A percentile compares a stretch with the other conserved stretches of the same genome.
These are phyloP conservation scores for Sinohyriopsis cumingii DNA, from an alignment of 2,888 invertebrate genomes.

Conservation along the genomic window DNA sequence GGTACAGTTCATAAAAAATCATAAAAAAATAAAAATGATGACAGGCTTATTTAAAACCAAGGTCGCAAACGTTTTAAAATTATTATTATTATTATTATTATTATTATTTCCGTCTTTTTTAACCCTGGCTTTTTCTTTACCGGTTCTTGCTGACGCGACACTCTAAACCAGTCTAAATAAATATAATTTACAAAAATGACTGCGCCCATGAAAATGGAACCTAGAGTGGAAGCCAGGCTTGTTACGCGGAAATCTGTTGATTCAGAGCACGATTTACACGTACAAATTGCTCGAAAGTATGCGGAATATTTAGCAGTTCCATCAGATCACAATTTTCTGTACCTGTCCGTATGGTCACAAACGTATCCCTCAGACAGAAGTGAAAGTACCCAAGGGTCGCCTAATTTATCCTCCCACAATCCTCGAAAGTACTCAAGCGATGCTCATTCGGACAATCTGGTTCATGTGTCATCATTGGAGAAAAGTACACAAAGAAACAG, in stretches of 20 bases:
- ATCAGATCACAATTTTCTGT: conserved; percentile 14
- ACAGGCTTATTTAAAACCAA: too few species aligned
- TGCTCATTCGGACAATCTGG: conserved; percentile 10
- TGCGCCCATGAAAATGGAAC: conserved; percentile 17
- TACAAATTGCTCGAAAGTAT: conserved; percentile 40
- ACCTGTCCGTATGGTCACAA: conserved; percentile 37
- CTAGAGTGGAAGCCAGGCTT: conserved; percentile 34
- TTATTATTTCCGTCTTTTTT: too few species aligned
- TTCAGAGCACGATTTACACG: conserved; percentile 49
- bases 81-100: too few species aligned
- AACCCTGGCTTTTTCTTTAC: too few species aligned
- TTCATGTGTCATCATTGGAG: conserved; percentile 11
- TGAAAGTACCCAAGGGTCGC: conserved; percentile 5
- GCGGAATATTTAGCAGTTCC: conserved; percentile 34
- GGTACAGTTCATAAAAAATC: too few species aligned
- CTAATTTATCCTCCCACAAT: conserved; percentile 16
- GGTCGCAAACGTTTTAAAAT: too few species aligned
- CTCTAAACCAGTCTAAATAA: background rate
- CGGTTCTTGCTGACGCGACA: too few species aligned
- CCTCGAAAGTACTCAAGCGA: conserved; percentile 4
- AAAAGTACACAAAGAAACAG: conserved; percentile 16
- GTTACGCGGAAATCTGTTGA: conserved; percentile 17
- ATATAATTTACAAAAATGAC: conserved; percentile 21
- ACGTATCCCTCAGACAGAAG: conserved; percentile 9
- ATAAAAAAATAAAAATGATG: too few species aligned